Base-by-base conservation (phyloP, 2,888 invertebrate species). In the Pyrochroa serraticornis region DNA sequence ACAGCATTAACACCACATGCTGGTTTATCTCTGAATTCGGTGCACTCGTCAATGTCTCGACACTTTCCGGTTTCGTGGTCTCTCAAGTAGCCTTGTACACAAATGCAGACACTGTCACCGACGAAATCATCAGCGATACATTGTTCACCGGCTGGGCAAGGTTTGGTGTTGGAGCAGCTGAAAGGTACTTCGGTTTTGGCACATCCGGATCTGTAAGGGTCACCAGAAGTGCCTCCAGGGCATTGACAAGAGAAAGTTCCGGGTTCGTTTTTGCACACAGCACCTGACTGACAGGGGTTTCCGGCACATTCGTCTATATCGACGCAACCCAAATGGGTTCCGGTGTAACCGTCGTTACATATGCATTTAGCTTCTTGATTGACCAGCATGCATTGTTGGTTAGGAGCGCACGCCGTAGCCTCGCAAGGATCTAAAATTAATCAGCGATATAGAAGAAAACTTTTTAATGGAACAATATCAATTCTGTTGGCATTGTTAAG, bases 221-320 rank as follows among this genome's bases (percentile, higher is more conserved):
- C 92, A 0, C 93, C 92, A 34, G 83, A 85, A 53, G 89, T 88
- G 39, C 90, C 91, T 32, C 90, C 87, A 0, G 95, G 93, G 77
- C 95, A 95, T 74, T 93, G 91, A 71, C 97, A 97, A 35, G 89
- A 85, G 75, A 89, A 97, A 31, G 87, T 84, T 6, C 96, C 96
- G 0, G 91, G 90, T 60, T 91, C 87, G 77, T 97, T 97, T 76
- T 90, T 88, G 74, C 97, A 97, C 48, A 95, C 86, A 0, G 95
- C 95, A 58, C 93, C 92, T 1, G 82, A 71, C 32, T 91, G 90
- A 76, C 97, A 97, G 3, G 93, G 91, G 75, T 88, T 91, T 43
- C 83, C 84, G 1, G 84, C 82, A 74, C 97, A 97, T 80, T 96
- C 96, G 76, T 97, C 89, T 59, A 96, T 87, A 78, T 96, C 97